Base-by-base conservation (phyloP, 2,888 invertebrate species). In the Watsonalla cultraria region DNA sequence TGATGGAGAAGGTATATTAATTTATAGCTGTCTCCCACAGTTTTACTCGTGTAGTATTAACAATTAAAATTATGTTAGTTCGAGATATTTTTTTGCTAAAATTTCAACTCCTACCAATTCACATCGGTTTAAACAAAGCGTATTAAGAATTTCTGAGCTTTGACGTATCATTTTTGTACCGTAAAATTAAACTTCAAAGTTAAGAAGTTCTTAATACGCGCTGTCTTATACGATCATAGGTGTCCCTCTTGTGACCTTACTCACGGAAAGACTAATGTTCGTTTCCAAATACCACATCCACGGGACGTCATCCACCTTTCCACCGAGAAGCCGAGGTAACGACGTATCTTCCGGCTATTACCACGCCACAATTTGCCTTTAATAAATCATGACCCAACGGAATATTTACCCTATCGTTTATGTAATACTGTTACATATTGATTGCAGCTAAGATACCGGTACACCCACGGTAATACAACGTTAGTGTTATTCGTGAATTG, bases 331-430 rank as follows among this genome's bases (percentile, higher is more conserved):
- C 61, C 57, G 61, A 61, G 68, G 70, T 72, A 74, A 74, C 73
- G 71, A 77, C 84, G 79, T 77, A 82, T 78, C 78, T 72, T 82
- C 84, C 84, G 77, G 74, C 76, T 76, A 80, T 77, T 84, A 83
- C 77, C 73, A 72, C 74, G 66, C 74, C 70, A 70, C 82, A 82
- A 83, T 84, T 82, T 80, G 76, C 80, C 72, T 75, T 74, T 73
- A 78, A 82, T 84, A 84, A 84, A 84, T 84, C 82, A 80, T 54
- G 7, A 45, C 52, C 52, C 46, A 42, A 11, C 42, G 42, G 11
- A 42, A 42, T 42, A 42, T 52, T 52, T 54, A 49, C 52, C 54
- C 54, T 52, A 56, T 39, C 37, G 15, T 49, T 49, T 49, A 15
- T 15, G 5, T n/a, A 34, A 15, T 49, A 48, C 6, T 24, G 46